Evolutionary conservation across 1,140 invertebrate species (phyloP).

Genomic region (Heliothis subflexa): DNA sequence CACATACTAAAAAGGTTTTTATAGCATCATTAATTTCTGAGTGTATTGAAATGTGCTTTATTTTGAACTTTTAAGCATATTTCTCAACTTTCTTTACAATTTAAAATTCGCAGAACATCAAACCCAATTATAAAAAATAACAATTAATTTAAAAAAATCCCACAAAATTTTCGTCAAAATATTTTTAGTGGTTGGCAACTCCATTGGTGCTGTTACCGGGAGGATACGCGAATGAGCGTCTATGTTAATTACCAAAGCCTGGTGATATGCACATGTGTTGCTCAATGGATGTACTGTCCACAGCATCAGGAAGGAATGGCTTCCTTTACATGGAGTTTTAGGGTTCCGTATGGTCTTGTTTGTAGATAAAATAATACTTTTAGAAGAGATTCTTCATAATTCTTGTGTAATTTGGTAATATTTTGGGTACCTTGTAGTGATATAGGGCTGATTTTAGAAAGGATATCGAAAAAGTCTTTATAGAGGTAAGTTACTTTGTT

Average conservation of each 20-base stretch:
- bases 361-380: neutral
- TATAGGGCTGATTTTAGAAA: neutral
- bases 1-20: too few species aligned
- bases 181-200: constrained; percentile 42
- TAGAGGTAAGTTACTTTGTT: neutral
- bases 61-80: neutral
- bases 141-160: too few species aligned
- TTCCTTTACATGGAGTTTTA: constrained; percentile 36
- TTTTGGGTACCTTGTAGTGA: neutral
- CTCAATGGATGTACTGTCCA: constrained; percentile 60
- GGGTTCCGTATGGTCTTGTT: neutral
- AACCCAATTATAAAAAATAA: neutral
- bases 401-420: neutral
- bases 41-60: too few species aligned
- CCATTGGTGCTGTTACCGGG: constrained; percentile 55
- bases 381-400: neutral
- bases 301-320: constrained; percentile 35
- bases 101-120: too few species aligned
- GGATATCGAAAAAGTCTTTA: neutral
- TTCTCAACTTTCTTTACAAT: neutral
- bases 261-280: constrained; percentile 62
- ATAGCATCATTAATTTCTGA: too few species aligned
- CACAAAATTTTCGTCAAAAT: neutral
- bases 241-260: constrained; percentile 81
- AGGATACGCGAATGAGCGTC: constrained; percentile 67